Evolutionary conservation across 1,140 invertebrate species (phyloP), one percentile per base, ranked within the genome.

Genomic region (Melipona quadrifasciata): DNA sequence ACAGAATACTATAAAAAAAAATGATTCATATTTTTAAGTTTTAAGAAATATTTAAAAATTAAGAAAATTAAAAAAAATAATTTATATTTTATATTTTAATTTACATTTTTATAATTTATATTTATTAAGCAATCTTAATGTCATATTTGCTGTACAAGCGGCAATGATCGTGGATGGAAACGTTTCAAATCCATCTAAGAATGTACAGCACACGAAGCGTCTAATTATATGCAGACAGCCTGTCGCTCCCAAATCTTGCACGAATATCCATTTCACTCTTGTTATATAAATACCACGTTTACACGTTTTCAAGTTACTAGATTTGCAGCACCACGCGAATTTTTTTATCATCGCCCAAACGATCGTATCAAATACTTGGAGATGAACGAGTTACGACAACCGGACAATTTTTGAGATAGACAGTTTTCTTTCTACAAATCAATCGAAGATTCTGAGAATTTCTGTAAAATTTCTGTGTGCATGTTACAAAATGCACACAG

Each of bases 201-300:
- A 77, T 64, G 81, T n/a, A 77, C 51, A 72, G 53, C 70, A 74
- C 68, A 61, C 53, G 70, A 73, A 16, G 17, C 5, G 19, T 68
- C 68, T 88, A 84, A 87, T 87, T 84, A 76, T 67, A 84, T 64
- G 51, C 77, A 80, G 76, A 80, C 65, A 76, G 72, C 27, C 80
- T 87, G 82, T 73, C 82, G 57, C 75, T 84, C 16, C 65, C 75
- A 80, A 84, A 77, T n/a, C 47, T 55, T 84, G 53, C 53, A 55
- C 65, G 61, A 70, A 77, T 64, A 72, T 24, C n/a, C 17, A 17
- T 85, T 88, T 85, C 65, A 70, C 55, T 55, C 12, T n/a, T 47
- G n/a, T 79, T 71, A 61, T 71, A 71, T 51, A 51, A 84, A 84
- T 67, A 76, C 14, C 64, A 61, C 3, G 24, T 4, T 12, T 12